Conservation (phyloP, 1,140 invertebrate species). For the Babylonia areolata region DNA sequence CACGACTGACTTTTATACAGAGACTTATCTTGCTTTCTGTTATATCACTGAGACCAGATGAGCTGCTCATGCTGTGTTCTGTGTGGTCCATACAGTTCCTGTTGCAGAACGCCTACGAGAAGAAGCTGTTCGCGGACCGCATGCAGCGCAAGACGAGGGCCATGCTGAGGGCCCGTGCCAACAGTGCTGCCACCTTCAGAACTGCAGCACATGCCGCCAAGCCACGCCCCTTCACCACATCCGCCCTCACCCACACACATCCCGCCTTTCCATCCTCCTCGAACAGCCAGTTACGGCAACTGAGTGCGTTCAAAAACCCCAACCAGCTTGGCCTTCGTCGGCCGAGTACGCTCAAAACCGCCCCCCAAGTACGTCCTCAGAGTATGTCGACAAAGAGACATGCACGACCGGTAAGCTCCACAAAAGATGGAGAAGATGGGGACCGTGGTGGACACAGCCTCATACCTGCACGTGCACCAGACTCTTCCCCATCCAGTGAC, state of each 20-base stretch:
- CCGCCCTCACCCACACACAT: not conserved
- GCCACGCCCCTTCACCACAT: not conserved
- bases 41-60: no score
- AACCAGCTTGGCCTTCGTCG: constrained; percentile 23
- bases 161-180: constrained; percentile 22
- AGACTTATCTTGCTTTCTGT: no score
- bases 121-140: constrained; percentile 48
- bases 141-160: constrained; percentile 40
- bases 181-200: not conserved
- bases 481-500: no score
- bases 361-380: not conserved
- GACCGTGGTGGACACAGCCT: no score
- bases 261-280: not conserved
- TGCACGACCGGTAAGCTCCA: not conserved
- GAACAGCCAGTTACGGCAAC: no score
- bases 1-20: no score
- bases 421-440: not conserved
- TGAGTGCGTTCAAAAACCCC: not conserved
- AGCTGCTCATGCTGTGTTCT: no score
- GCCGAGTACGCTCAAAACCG: not conserved
- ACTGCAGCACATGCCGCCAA: not conserved
- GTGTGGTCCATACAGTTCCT: constrained; percentile 36
- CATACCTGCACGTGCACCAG: no score
- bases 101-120: constrained; percentile 46
- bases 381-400: not conserved